Evolutionary conservation across 2,888 invertebrate genomes (phyloP), one percentile per base, ranked within the genome.

Genomic region (Auanema sp.): DNA sequence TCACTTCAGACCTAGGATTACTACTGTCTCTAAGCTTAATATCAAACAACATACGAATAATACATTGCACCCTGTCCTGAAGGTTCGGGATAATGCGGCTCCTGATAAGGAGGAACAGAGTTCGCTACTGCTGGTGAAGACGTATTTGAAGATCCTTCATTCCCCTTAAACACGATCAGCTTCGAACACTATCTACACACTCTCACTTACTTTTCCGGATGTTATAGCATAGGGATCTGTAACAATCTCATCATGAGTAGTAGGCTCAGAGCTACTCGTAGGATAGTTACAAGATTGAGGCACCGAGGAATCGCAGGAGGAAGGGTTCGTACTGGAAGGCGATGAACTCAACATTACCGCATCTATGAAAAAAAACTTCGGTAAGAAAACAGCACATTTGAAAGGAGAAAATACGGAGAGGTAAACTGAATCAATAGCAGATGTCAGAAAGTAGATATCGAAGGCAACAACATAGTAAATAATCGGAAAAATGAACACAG

Each of bases 281-380:
- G 33, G 33, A 33, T 33, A 33, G 33, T 33, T 33, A 33, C 33
- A 33, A 33, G 33, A 33, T 8, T 33, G 33, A 5, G 33, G 33
- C 33, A 33, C 33, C 33, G 33, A 33, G 0, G 60, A 60, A 42
- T 62, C 62, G 40, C 62, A 62, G 11, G 62, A 62, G 21, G 62
- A 62, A 6, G 62, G 62, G 23, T 62, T 62, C 18, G 62, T 62
- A 43, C 57, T 51, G 25, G 60, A 55, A 18, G 54, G 47, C 4
- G 54, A 41, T 33, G 33, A 33, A 33, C 33, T 33, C 33, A 33
- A 33, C 33, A 33, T 33, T 33, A 33, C 33, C 33, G 33, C 33
- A 33, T 33, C 33, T 33, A 8, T 33, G 33, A 33, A 33, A 33
- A 33, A 5, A 33, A 33, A 33, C 3, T 5, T 33, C 33, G 8